Evolutionary conservation across 2,797 vertebrate genomes (phyloP).

Genomic region (Tenualosa ilisha): DNA sequence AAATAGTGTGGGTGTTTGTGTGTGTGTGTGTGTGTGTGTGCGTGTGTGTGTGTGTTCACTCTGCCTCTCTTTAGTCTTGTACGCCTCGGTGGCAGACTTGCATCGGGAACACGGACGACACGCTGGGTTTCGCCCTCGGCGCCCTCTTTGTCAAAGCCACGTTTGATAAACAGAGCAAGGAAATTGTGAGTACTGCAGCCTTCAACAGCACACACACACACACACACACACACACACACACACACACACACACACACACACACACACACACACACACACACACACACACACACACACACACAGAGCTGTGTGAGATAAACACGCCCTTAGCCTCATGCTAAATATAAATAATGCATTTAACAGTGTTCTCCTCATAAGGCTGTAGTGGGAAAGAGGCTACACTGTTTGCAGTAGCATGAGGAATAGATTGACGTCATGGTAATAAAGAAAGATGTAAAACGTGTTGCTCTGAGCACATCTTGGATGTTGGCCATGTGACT

Average conservation of each 20-base stretch:
- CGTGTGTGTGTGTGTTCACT: conserved; percentile 16
- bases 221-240: neutral
- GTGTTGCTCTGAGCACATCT: neutral
- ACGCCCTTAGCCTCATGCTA: neutral
- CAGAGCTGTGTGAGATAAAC: neutral
- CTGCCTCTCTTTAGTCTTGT: conserved; percentile 81
- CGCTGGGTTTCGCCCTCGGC: conserved; percentile 91
- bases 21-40: conserved; percentile 7
- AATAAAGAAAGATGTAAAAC: neutral
- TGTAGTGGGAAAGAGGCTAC: neutral
- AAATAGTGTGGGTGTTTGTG: neutral
- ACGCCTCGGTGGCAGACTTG: conserved; percentile 96
- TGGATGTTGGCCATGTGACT: conserved; percentile 11
- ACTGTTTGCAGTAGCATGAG: neutral
- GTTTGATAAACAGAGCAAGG: conserved; percentile 94
- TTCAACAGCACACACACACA: neutral
- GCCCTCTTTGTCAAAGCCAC: conserved; percentile 95
- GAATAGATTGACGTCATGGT: conserved; percentile 1
- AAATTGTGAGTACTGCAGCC: conserved; percentile 81
- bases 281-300: neutral
- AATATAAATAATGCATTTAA: neutral
- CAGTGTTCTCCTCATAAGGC: neutral
- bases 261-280: neutral
- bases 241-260: neutral
- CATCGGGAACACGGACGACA: conserved; percentile 93